A percentile compares a stretch with the other conserved stretches of the same genome.
These are phyloP conservation scores for Upupa epops DNA, from an alignment of 2,113 vertebrate genomes.

Conservation along the genomic window DNA sequence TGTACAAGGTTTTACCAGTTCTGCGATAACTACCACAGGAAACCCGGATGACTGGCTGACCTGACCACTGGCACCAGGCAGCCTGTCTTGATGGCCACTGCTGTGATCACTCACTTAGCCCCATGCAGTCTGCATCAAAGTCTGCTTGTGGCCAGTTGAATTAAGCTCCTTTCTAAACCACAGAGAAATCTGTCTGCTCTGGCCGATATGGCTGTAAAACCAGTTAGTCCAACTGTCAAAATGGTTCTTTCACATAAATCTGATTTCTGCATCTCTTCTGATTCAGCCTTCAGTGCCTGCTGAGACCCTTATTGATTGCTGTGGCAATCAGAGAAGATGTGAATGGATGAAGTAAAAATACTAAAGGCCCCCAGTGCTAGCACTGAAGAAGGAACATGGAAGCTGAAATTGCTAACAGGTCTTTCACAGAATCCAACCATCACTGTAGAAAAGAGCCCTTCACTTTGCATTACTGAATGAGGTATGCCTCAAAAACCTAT, in stretches of 20 bases:
- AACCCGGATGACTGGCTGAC: not conserved
- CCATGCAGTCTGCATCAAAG: not conserved
- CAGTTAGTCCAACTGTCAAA: not conserved
- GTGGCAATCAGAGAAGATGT: not conserved
- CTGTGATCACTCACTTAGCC: not conserved
- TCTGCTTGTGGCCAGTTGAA: not conserved
- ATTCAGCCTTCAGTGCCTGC: not conserved
- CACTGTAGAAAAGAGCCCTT: not conserved
- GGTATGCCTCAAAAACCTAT: not conserved
- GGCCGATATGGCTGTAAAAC: not conserved
- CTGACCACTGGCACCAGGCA: not conserved
- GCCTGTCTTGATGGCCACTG: not conserved
- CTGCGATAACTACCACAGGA: too few relatives aligned
- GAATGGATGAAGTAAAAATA: not conserved
- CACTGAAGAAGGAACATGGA: not conserved
- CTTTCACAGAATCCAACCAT: not conserved
- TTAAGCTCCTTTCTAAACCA: not conserved
- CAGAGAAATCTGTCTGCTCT: not conserved
- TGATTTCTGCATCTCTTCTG: not conserved
- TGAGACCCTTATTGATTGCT: not conserved
- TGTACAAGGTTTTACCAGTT: not conserved
- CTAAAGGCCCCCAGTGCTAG: not conserved
- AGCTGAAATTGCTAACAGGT: not conserved
- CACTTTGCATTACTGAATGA: not conserved
- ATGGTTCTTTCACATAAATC: not conserved